Evolutionary conservation across 2,113 vertebrate genomes (phyloP).

Genomic region (Heterotilapia buettikoferi): DNA sequence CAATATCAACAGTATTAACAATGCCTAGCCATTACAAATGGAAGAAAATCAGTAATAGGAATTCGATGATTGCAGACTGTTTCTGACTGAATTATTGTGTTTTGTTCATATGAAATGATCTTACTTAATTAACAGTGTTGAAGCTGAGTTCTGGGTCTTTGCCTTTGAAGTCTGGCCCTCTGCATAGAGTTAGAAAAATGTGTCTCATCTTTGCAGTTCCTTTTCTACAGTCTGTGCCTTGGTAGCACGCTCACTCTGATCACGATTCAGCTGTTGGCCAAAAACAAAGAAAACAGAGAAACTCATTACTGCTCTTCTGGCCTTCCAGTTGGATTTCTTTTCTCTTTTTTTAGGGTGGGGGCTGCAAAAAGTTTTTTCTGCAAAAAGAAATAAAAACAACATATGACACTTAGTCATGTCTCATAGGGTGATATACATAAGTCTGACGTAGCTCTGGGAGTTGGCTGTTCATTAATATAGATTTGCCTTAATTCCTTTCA

Average conservation of each 20-base stretch:
- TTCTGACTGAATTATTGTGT: constrained; percentile 31
- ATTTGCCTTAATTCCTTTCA: not conserved
- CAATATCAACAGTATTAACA: constrained; percentile 26
- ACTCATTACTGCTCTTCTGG: constrained; percentile 48
- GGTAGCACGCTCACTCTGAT: constrained; percentile 22
- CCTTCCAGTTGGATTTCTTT: constrained; percentile 13
- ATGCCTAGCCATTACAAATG: constrained; percentile 24
- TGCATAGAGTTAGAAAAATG: constrained; percentile 35
- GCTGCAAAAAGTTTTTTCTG: not conserved
- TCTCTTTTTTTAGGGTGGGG: not conserved
- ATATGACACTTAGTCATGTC: not conserved
- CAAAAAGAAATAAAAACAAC: constrained; percentile 9
- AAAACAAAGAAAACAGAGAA: constrained; percentile 51
- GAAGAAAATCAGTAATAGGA: constrained; percentile 6
- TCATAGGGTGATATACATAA: not conserved
- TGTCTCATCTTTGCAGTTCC: constrained; percentile 22
- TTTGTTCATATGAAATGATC: constrained; percentile 20
- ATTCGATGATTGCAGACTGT: constrained; percentile 1
- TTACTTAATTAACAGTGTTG: constrained; percentile 38
- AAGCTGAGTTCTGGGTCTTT: constrained; percentile 1
- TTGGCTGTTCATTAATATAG: not conserved
- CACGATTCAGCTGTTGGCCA: constrained; percentile 55
- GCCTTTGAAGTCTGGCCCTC: constrained; percentile 47
- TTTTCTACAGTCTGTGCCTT: not conserved
- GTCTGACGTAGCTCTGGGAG: not conserved